Conservation (phyloP, 64 coral and sea anemone species). For the Montipora cactus region DNA sequence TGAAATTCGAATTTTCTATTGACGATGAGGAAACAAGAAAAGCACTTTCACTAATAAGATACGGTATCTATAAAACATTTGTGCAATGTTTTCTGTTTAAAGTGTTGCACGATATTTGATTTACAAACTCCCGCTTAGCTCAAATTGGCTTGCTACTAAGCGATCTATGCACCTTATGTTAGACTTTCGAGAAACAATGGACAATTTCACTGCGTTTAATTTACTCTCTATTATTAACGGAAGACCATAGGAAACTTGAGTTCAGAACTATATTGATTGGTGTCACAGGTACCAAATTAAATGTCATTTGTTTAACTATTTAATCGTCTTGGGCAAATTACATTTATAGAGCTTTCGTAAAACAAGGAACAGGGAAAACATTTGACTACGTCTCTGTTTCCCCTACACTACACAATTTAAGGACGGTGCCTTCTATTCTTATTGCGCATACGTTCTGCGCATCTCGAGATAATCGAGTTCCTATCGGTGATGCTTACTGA, state of each 20-base stretch:
- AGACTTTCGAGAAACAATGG: background rate
- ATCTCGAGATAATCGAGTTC: too few relatives aligned
- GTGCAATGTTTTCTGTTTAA: background rate
- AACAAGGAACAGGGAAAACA: too few relatives aligned
- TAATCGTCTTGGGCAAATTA: background rate
- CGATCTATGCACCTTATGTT: background rate
- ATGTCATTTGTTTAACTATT: background rate
- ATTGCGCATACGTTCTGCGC: too few relatives aligned
- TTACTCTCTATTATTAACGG: background rate
- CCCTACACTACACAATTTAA: too few relatives aligned
- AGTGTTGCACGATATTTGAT: constrained; percentile 13
- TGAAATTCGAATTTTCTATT: background rate
- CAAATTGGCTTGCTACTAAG: background rate
- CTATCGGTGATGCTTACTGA: too few relatives aligned
- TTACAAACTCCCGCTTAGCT: background rate
- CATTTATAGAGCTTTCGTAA: background rate
- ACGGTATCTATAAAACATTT: background rate
- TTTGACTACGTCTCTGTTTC: too few relatives aligned
- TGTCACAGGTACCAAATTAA: constrained; percentile 1
- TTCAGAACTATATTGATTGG: background rate
- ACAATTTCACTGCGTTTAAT: background rate
- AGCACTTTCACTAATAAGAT: background rate
- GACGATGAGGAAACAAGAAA: too few relatives aligned
- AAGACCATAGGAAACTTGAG: background rate
- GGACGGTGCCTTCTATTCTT: too few relatives aligned